Conservation (phyloP, 1,140 invertebrate species). For the Drosophila seguyi region DNA sequence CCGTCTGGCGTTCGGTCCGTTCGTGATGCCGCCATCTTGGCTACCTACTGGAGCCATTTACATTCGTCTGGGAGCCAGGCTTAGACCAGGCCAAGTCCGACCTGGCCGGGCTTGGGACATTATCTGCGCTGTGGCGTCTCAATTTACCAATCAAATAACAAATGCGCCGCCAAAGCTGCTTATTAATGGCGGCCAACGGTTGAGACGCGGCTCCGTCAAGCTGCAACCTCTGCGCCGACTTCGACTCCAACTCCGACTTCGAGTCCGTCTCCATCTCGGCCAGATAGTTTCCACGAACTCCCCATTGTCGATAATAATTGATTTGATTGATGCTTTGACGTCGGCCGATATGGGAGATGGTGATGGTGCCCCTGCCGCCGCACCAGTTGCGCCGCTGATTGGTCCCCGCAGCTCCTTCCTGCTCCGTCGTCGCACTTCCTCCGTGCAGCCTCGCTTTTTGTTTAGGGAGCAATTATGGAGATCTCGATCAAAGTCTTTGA, state of each 20-base stretch:
- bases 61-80: constrained; percentile 52
- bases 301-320: constrained; percentile 83
- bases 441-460: constrained; percentile 16
- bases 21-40: constrained; percentile 71
- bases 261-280: constrained; percentile 30
- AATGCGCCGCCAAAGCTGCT: constrained; percentile 79
- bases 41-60: constrained; percentile 79
- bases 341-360: constrained; percentile 32
- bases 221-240: constrained; percentile 14
- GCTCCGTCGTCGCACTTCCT: constrained; percentile 1
- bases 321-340: constrained; percentile 84
- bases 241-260: neutral
- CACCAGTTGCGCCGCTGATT: constrained; percentile 62
- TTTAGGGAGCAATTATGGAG: constrained; percentile 49
- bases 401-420: constrained; percentile 40
- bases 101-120: constrained; percentile 36
- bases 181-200: constrained; percentile 79
- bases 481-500: constrained; percentile 23
- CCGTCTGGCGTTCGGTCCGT: constrained; percentile 37
- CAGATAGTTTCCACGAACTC: constrained; percentile 76
- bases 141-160: constrained; percentile 84
- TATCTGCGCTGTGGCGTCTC: constrained; percentile 67
- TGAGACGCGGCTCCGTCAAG: constrained; percentile 42
- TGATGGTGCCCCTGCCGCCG: constrained; percentile 14
- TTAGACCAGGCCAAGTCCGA: neutral